Conservation (phyloP, 2,797 vertebrate species). For the Pantherophis alleghaniensis region DNA sequence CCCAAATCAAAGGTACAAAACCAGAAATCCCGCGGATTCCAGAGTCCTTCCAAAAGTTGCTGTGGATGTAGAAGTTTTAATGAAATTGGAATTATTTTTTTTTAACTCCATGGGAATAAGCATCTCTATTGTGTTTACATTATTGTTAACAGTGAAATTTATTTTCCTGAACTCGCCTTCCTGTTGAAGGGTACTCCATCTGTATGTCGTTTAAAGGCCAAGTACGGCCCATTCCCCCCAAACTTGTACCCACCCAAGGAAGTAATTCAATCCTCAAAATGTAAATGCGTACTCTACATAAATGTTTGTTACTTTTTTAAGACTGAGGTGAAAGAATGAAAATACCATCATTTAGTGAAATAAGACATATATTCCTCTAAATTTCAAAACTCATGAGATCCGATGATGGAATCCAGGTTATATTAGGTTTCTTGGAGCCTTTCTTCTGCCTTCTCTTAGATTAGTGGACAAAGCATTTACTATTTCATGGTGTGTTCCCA, state of each 20-base stretch:
- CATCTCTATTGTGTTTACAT: not conserved
- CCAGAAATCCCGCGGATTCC: not conserved
- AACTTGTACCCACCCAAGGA: not conserved
- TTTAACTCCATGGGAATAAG: not conserved
- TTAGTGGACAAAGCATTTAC: not conserved
- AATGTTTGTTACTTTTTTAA: not conserved
- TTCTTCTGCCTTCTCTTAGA: not conserved
- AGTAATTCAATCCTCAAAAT: not conserved
- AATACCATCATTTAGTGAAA: not conserved
- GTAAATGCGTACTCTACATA: not conserved
- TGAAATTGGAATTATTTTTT: not conserved
- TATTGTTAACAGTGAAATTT: not conserved
- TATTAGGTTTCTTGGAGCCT: not conserved
- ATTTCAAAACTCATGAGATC: not conserved
- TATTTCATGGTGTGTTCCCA: not conserved
- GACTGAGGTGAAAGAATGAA: not conserved
- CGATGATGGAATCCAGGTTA: not conserved
- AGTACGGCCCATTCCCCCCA: not conserved
- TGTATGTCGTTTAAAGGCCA: not conserved
- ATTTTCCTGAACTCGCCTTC: not conserved
- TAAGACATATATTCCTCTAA: not conserved
- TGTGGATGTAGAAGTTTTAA: not conserved
- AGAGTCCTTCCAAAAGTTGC: not conserved
- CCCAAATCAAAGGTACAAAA: not conserved
- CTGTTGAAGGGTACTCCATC: not conserved